These are phyloP conservation scores for Pachliopta kotzebuea DNA, from an alignment of 2,888 invertebrate species.

Conservation along the genomic window DNA sequence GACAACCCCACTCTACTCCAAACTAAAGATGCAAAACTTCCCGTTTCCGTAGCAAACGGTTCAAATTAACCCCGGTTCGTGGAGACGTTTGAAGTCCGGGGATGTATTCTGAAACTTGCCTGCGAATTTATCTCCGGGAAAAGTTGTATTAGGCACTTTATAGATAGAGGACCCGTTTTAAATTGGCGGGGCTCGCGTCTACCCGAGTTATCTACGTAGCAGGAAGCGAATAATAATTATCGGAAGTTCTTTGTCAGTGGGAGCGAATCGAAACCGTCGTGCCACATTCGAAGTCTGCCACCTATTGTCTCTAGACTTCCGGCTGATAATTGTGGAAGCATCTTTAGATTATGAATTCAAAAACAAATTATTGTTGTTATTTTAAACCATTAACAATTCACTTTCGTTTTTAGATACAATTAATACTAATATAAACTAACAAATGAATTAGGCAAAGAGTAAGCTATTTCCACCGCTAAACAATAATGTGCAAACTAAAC, in stretches of 20 bases:
- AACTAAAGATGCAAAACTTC: slow-evolving; percentile 33
- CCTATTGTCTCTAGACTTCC: neutral
- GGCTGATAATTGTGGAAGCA: no score
- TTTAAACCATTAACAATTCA: no score
- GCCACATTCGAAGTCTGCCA: slow-evolving; percentile 9
- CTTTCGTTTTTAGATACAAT: no score
- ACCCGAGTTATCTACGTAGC: slow-evolving; percentile 25
- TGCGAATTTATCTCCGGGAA: slow-evolving; percentile 42
- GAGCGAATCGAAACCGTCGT: slow-evolving; percentile 9
- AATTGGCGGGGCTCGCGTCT: slow-evolving; percentile 28
- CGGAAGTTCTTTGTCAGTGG: slow-evolving; percentile 26
- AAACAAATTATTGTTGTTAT: no score
- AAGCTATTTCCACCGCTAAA: no score
- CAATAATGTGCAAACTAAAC: no score
- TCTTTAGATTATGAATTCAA: no score
- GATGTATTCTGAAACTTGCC: slow-evolving; percentile 42
- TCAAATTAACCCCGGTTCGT: slow-evolving; percentile 40
- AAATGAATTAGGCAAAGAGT: no score
- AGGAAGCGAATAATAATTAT: slow-evolving; percentile 27
- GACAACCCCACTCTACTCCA: slow-evolving; percentile 20
- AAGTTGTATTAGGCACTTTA: slow-evolving; percentile 45
- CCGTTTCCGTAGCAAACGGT: slow-evolving; percentile 34
- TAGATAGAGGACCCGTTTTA: slow-evolving; percentile 30
- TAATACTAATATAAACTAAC: no score
- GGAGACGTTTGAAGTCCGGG: slow-evolving; percentile 38